Conservation (phyloP, 1,140 invertebrate species). For the Euwallacea fornicatus region DNA sequence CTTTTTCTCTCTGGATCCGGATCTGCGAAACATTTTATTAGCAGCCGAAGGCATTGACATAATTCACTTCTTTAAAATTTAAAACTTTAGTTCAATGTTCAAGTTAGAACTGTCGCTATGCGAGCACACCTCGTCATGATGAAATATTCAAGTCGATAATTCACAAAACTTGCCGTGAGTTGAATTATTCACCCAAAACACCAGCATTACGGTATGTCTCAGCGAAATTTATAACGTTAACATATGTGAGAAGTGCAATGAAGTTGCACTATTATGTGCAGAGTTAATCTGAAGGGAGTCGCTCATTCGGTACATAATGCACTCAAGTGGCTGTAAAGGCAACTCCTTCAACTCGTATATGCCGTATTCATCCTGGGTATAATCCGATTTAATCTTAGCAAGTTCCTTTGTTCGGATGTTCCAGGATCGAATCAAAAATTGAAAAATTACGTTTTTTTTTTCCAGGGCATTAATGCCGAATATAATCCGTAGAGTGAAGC, state of each 20-base stretch:
- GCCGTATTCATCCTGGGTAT: slow-evolving; percentile 8
- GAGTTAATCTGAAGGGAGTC: slow-evolving; percentile 28
- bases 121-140: not conserved
- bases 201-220: slow-evolving; percentile 7
- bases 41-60: too few relatives aligned
- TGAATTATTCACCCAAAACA: slow-evolving; percentile 12
- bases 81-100: too few relatives aligned
- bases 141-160: not conserved
- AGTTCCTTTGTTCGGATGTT: too few relatives aligned
- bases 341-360: slow-evolving; percentile 24
- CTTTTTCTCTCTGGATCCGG: too few relatives aligned
- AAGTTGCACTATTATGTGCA: slow-evolving; percentile 24
- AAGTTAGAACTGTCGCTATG: too few relatives aligned
- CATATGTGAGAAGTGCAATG: slow-evolving; percentile 21
- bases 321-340: slow-evolving; percentile 26
- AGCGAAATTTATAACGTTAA: slow-evolving; percentile 26
- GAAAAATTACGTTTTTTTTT: too few relatives aligned
- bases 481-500: too few relatives aligned
- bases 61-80: too few relatives aligned
- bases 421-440: too few relatives aligned
- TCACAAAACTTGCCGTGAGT: not conserved
- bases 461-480: too few relatives aligned
- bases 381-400: slow-evolving; percentile 17
- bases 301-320: slow-evolving; percentile 28
- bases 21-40: too few relatives aligned